A percentile compares a stretch with the other conserved stretches of the same genome.
Evolutionary conservation across 2,888 invertebrate genomes (phyloP).

Genomic region (Hirtodrosophila trivittata): DNA sequence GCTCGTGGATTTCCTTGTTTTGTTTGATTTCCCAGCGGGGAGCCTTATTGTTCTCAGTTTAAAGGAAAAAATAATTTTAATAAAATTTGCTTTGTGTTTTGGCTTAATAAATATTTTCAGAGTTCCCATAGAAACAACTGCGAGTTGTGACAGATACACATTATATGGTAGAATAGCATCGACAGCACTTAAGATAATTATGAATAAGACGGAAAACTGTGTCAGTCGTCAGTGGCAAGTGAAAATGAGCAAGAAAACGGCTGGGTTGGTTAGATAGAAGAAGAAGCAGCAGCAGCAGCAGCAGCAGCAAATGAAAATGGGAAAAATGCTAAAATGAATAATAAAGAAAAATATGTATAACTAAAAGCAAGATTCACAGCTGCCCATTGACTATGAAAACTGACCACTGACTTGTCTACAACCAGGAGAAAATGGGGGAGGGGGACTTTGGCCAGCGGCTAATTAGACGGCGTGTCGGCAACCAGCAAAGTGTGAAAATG

Average conservation of each 20-base stretch:
- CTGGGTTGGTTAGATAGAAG: constrained; percentile 15
- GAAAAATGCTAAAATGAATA: constrained; percentile 36
- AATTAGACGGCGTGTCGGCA: constrained; percentile 66
- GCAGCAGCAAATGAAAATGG: constrained; percentile 34
- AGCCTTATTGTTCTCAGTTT: too few species aligned
- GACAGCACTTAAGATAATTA: constrained; percentile 52
- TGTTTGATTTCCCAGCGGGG: too few species aligned
- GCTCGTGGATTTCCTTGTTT: too few species aligned
- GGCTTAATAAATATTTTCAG: too few species aligned
- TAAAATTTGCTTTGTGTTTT: too few species aligned
- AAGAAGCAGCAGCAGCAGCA: constrained; percentile 17
- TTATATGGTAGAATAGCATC: constrained; percentile 10
- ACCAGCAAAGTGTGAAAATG: constrained; percentile 68
- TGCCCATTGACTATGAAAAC: constrained; percentile 53
- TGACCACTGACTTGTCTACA: constrained; percentile 26
- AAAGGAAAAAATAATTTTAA: too few species aligned
- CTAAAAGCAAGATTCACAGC: constrained; percentile 13
- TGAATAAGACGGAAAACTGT: constrained; percentile 39
- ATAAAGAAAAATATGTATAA: constrained; percentile 1
- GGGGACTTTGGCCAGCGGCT: constrained; percentile 21
- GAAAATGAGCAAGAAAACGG: constrained; percentile 57
- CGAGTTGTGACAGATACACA: constrained; percentile 20
- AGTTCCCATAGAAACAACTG: not conserved
- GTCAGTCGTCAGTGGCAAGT: constrained; percentile 43
- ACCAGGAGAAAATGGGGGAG: not conserved